Evolutionary conservation across 2,797 vertebrate genomes (phyloP), one percentile per base, ranked within the genome.

Genomic region (Fundulus diaphanus): DNA sequence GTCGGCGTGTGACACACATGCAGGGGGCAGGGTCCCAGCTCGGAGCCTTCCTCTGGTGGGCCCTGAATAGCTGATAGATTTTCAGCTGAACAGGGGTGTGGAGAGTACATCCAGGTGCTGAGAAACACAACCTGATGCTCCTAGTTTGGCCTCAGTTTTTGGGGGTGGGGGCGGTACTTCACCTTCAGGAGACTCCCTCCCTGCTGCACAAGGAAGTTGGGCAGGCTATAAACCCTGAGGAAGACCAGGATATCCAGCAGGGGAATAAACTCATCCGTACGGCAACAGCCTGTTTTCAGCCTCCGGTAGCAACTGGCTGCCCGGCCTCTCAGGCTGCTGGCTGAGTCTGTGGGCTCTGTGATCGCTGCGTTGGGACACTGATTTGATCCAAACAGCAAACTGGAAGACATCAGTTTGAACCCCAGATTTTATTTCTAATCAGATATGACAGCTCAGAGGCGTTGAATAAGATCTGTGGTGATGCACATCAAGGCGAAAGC

Each of bases 141-240:
- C 93, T 93, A 94, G 68, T 94, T 92, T 85, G 92, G 94, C 6
- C 73, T 83, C 35, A 74, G 85, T 91, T 93, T 92, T 92, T 92
- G 65, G 68, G 67, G 82, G 79, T 85, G 73, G 75, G 76, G 83
- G 75, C 0, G 1, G 29, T 42, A 59, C 33, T 54, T 2, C 18
- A 66, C 37, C 65, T 59, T 56, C 29, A 44, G 51, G 52, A 22
- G n/a, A n/a, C n/a, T n/a, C n/a, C n/a, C n/a, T n/a, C n/a, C n/a
- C n/a, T n/a, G n/a, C n/a, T n/a, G n/a, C n/a, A n/a, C n/a, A n/a
- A n/a, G n/a, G 59, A 73, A 80, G 77, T 51, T 65, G 77, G 78
- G 76, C 74, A 72, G 77, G 85, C 70, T 87, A 91, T 87, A 91
- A 81, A 93, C 89, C 46, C 78, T 31, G 78, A 79, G 42, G 49